These are phyloP conservation scores for Climacteris rufus DNA, from an alignment of 2,113 vertebrate genomes.

Conservation along the genomic window DNA sequence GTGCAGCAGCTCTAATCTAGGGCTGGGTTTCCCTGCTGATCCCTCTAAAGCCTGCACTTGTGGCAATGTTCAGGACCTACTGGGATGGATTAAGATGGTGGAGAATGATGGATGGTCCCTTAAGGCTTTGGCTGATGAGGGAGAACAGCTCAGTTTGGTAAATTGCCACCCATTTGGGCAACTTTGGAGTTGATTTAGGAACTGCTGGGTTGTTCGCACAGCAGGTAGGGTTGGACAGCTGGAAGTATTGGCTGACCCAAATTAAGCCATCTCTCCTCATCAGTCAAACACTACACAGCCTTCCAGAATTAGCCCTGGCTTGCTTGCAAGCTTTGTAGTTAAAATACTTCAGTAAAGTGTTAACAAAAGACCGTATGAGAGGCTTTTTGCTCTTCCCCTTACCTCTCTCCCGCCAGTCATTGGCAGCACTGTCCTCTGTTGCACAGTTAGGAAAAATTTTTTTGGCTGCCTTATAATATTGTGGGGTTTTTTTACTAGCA, in stretches of 20 bases:
- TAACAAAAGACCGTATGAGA: not conserved
- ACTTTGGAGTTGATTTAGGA: not conserved
- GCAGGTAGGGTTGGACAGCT: not conserved
- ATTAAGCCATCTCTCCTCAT: not conserved
- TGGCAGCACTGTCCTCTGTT: not conserved
- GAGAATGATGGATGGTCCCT: not conserved
- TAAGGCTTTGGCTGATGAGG: not conserved
- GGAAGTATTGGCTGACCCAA: not conserved
- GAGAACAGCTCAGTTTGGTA: not conserved
- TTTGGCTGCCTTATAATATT: not conserved
- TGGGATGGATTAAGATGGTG: not conserved
- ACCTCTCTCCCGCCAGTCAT: not conserved
- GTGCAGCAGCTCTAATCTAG: not conserved
- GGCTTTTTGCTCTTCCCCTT: not conserved
- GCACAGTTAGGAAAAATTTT: not conserved
- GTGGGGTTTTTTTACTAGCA: accelerated
- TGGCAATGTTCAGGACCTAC: not conserved
- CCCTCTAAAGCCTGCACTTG: not conserved
- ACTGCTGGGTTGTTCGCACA: not conserved
- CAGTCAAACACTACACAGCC: not conserved
- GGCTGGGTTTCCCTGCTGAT: not conserved
- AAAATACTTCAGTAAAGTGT: not conserved
- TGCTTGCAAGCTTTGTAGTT: not conserved
- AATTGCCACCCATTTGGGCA: not conserved
- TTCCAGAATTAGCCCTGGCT: not conserved